A percentile compares a stretch with the other conserved stretches of the same genome.
Evolutionary conservation across 2,797 vertebrate species (phyloP).

Genomic region (Simalia tracyae): DNA sequence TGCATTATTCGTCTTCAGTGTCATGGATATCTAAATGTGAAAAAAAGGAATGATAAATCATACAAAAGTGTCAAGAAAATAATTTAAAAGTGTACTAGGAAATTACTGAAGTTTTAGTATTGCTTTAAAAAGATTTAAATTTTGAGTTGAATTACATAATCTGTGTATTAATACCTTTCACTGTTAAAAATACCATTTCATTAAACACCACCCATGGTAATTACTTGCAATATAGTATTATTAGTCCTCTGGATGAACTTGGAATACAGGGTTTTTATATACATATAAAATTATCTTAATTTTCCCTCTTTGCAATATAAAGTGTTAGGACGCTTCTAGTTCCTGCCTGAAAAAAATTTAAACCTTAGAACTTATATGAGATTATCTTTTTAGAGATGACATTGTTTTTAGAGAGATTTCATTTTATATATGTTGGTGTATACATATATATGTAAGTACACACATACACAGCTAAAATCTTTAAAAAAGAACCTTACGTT

Average conservation of each 20-base stretch:
- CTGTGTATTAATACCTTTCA: background rate
- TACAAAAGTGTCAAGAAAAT: constrained; percentile 18
- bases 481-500: background rate
- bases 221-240: constrained; percentile 36
- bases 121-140: background rate
- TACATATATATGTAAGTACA: background rate
- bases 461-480: background rate
- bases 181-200: constrained; percentile 31
- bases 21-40: background rate
- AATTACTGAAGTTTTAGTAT: background rate
- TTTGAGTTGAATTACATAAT: constrained; percentile 9
- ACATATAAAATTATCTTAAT: background rate
- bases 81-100: constrained; percentile 5
- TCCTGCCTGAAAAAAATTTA: background rate
- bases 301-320: background rate
- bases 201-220: constrained; percentile 40
- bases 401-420: background rate
- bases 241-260: background rate
- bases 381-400: background rate
- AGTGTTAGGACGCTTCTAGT: background rate
- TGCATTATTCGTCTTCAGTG: background rate
- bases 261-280: background rate
- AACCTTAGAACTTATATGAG: background rate
- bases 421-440: background rate
- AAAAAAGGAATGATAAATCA: background rate